A percentile compares a stretch with the other conserved stretches of the same genome.
phyloP scores from a whole-genome alignment of 2,888 invertebrate genomes.

The Drosophila nr. perissopoda region DNA sequence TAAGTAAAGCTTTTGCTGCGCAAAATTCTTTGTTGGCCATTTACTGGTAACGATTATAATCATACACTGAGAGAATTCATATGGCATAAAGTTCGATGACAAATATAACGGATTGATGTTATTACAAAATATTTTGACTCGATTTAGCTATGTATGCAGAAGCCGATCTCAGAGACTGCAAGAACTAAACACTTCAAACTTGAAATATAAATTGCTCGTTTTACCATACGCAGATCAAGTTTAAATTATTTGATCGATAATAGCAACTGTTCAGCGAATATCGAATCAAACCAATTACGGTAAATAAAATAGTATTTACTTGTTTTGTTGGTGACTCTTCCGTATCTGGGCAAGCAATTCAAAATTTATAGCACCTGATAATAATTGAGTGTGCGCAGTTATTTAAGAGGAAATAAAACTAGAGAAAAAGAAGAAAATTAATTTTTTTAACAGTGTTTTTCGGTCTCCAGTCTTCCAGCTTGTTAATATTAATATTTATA shows the following conservation, averaged over 20 bases:
- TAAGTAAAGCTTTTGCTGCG: not conserved
- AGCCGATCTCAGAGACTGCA: not conserved
- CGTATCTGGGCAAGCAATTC: not conserved
- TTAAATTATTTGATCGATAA: not conserved
- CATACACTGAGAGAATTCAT: not conserved
- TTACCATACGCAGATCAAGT: not conserved
- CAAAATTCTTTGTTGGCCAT: conserved; percentile 6
- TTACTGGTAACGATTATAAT: not conserved
- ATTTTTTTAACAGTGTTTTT: not conserved
- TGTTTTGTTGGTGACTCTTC: not conserved
- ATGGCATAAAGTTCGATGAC: not conserved
- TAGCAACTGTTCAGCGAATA: not conserved
- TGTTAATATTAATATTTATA: not conserved
- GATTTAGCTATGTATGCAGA: not conserved
- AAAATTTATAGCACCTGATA: not conserved
- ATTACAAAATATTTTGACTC: not conserved
- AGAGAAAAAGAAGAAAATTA: not conserved
- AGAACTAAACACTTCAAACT: not conserved
- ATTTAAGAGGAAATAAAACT: not conserved
- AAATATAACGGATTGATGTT: not conserved
- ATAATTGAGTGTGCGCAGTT: not conserved
- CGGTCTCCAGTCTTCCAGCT: not conserved
- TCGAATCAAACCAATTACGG: not conserved
- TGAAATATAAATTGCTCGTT: not conserved
- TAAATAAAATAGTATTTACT: not conserved